Conservation (phyloP, 2,888 invertebrate species). For the Ceraclea dissimilis region DNA sequence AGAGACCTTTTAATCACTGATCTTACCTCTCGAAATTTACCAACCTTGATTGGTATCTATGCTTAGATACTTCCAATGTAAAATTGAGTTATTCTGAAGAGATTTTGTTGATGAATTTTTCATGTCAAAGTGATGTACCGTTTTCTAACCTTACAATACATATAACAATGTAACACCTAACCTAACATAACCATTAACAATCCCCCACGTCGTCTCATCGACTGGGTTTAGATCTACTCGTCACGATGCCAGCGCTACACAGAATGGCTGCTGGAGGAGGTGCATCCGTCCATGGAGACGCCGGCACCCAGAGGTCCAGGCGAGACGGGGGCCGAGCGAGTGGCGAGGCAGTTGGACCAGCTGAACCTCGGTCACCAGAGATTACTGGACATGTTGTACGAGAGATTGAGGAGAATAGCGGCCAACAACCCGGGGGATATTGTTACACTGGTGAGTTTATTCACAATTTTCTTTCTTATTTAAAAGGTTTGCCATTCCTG, state of each 20-base stretch:
- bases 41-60: too few species aligned
- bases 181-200: conserved; percentile 1
- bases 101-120: too few species aligned
- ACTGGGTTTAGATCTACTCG: conserved; percentile 65
- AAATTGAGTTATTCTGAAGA: too few species aligned
- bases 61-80: too few species aligned
- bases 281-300: conserved; percentile 72
- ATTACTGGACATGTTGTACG: conserved; percentile 60
- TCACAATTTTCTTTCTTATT: conserved; percentile 16
- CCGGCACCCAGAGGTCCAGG: conserved; percentile 29
- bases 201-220: background rate
- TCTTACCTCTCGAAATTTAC: too few species aligned
- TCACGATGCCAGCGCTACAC: conserved; percentile 77
- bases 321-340: conserved; percentile 67
- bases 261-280: conserved; percentile 73
- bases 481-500: background rate
- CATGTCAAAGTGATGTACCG: too few species aligned
- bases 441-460: conserved; percentile 62
- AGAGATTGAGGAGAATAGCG: conserved; percentile 59
- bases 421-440: conserved; percentile 64
- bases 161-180: background rate
- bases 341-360: conserved; percentile 70
- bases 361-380: conserved; percentile 74
- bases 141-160: background rate
- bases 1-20: too few species aligned